Base-by-base conservation (phyloP, 2,797 vertebrate species). In the Falco biarmicus region DNA sequence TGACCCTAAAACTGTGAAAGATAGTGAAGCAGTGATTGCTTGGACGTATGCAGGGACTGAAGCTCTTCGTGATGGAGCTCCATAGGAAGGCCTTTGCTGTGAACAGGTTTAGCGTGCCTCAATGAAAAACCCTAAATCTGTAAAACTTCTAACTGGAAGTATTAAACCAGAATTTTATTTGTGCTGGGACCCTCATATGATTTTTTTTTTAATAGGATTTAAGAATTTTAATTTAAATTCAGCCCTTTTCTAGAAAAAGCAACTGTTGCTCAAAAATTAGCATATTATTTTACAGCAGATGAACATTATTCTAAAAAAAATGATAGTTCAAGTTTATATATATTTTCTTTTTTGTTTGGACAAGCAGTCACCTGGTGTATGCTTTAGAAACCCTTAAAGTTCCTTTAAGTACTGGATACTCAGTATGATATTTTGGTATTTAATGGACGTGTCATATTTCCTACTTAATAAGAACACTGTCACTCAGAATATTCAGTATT, bases 81-180 rank as follows among this genome's bases (percentile, higher is more conserved):
- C 78, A 76, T 59, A 65, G 47, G n/a, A n/a, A 5, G 12, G 12
- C 12, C 21, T 83, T 76, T 45, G 22, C 31, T 85, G 29, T 75
- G 45, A 79, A 56, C 0, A 1, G 2, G 11, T 34, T 84, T 71
- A 47, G n/a, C 7, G 5, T 50, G 9, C 11, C 47, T 57, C 31
- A 11, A 12, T 54, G 51, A 47, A 29, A 29, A 83, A 76, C 3
- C 6, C 19, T 5, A 61, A n/a, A 78, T 20, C 1, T 41, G 4
- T 63, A 85, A 20, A 21, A 31, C 24, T 43, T 80, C 41, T 70
- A 41, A 39, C 54, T 56, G 63, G 18, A 74, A 45, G 4, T 31
- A 45, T 34, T 65, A 71, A 91, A 3, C 0, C 1, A 48, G 10
- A 7, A 41, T 78, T 22, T 71, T 56, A 15, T 53, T 60, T 43